A percentile compares a stretch with the other conserved stretches of the same genome.
Conservation (phyloP, 2,797 vertebrate genomes). For the Natrix natrix region DNA sequence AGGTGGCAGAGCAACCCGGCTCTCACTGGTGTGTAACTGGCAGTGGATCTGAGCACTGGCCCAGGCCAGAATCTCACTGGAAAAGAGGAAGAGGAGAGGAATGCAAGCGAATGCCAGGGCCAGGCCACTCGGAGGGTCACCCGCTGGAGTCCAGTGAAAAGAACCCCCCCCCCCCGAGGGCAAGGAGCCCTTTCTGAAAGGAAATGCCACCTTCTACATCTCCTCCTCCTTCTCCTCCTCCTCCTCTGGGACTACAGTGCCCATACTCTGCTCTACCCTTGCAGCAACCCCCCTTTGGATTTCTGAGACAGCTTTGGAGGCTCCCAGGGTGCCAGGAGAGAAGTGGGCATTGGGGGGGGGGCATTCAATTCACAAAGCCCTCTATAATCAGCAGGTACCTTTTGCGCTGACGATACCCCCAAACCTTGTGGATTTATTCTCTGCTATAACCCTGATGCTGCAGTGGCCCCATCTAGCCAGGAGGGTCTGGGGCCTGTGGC, state of each 20-base stretch:
- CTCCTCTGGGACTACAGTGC: neutral
- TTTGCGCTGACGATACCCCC: neutral
- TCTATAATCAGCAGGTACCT: neutral
- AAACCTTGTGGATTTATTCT: neutral
- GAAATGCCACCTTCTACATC: neutral
- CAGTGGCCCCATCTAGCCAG: neutral
- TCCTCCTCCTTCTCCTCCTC: neutral
- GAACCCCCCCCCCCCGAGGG: neutral
- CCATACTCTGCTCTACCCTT: neutral
- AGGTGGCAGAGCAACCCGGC: conserved; percentile 84
- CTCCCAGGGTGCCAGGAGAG: neutral
- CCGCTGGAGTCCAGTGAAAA: neutral
- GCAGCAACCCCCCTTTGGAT: neutral
- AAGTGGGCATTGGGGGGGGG: no score
- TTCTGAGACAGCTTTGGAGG: neutral
- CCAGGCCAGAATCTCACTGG: conserved; percentile 96
- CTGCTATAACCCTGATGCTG: neutral
- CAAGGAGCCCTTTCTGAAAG: neutral
- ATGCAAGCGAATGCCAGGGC: neutral
- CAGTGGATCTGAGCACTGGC: conserved; percentile 98
- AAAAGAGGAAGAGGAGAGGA: neutral
- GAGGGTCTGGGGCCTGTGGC: neutral
- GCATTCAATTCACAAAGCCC: neutral
- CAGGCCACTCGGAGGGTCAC: neutral
- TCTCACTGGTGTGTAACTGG: conserved; percentile 95